Conservation (phyloP, 1,140 invertebrate genomes). For the Elysia chlorotica region DNA sequence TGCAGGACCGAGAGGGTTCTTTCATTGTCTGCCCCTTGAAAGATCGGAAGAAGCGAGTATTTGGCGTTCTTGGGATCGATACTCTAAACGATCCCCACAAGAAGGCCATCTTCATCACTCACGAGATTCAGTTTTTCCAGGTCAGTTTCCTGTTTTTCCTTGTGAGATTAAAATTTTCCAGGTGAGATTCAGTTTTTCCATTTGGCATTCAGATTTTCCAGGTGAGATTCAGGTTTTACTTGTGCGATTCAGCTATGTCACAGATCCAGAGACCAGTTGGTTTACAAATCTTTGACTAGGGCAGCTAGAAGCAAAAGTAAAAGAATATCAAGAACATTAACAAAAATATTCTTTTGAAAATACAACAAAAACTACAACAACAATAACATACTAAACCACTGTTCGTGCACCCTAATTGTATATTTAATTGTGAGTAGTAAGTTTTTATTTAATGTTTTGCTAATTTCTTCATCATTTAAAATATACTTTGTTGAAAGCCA, state of each 20-base stretch:
- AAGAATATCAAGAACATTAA: no score
- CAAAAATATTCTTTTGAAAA: no score
- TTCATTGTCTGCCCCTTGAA: slow-evolving; percentile 59
- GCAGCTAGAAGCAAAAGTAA: no score
- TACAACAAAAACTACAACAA: no score
- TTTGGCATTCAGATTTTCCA: neutral
- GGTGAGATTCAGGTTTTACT: neutral
- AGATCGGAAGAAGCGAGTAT: slow-evolving; percentile 58
- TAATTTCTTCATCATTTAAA: no score
- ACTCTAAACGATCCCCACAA: slow-evolving; percentile 55
- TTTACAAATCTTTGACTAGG: no score
- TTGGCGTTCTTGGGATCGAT: slow-evolving; percentile 60
- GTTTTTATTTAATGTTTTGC: no score
- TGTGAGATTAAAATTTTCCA: neutral
- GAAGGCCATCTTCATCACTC: slow-evolving; percentile 59
- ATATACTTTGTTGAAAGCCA: no score
- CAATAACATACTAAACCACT: no score
- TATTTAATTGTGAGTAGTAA: no score
- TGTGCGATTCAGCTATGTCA: neutral
- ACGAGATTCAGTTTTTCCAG: slow-evolving; percentile 63
- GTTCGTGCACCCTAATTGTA: no score
- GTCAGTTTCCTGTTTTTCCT: no score
- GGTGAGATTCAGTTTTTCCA: neutral
- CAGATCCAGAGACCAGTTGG: neutral
- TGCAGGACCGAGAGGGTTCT: slow-evolving; percentile 57